Evolutionary conservation across 2,888 invertebrate species (phyloP).

Genomic region (Ochropleura plecta): DNA sequence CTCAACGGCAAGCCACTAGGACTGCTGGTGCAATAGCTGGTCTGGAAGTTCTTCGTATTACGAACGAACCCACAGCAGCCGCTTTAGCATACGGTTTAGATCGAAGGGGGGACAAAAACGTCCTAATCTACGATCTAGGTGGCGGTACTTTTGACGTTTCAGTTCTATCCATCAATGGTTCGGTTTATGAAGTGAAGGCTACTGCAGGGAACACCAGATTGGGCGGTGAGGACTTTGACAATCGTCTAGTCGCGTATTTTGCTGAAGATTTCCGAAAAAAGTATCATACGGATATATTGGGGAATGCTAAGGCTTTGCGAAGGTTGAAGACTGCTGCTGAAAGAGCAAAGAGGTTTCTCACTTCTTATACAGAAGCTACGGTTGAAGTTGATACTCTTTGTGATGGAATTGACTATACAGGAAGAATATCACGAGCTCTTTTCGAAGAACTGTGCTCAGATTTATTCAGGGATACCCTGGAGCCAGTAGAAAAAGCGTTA

Average conservation of each 20-base stretch:
- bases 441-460: slow-evolving; percentile 84
- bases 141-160: slow-evolving; percentile 84
- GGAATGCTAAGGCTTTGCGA: slow-evolving; percentile 70
- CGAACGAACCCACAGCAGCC: slow-evolving; percentile 83
- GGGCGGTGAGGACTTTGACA: slow-evolving; percentile 85
- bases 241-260: slow-evolving; percentile 79
- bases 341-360: slow-evolving; percentile 75
- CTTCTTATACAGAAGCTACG: slow-evolving; percentile 74
- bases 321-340: slow-evolving; percentile 80
- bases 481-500: slow-evolving; percentile 74
- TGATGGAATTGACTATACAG: slow-evolving; percentile 77
- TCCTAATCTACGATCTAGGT: slow-evolving; percentile 82
- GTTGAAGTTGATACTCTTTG: slow-evolving; percentile 76
- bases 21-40: slow-evolving; percentile 80
- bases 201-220: slow-evolving; percentile 78
- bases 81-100: slow-evolving; percentile 81
- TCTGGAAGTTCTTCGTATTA: slow-evolving; percentile 78
- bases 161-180: slow-evolving; percentile 74
- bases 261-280: slow-evolving; percentile 79
- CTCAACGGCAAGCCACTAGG: slow-evolving; percentile 81
- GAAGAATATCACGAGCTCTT: slow-evolving; percentile 72
- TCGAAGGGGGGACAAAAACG: slow-evolving; percentile 70
- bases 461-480: slow-evolving; percentile 78
- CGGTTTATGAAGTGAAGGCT: slow-evolving; percentile 79
- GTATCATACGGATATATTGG: slow-evolving; percentile 71